Base-by-base conservation (phyloP, 2,113 vertebrate species). In the Diadophis punctatus region DNA sequence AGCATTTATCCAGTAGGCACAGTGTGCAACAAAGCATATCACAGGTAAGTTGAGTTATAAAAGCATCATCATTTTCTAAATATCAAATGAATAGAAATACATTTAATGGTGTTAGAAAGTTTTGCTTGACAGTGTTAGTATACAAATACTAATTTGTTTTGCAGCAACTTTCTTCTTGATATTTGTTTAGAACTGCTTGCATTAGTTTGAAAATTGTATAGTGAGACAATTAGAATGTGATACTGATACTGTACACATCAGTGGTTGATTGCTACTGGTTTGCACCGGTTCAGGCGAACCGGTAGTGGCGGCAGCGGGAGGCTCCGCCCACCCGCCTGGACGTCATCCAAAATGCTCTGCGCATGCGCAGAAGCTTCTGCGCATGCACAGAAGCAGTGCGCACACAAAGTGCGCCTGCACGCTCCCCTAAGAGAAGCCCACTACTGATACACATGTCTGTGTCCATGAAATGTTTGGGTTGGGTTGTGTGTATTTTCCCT, bases 1-100 rank as follows among this genome's bases (percentile, higher is more conserved):
- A 99, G 99, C 99, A 99, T 96, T 97, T 99, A 94, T 99, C 99
- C 96, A 99, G 99, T 96, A 98, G 98, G 96, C 99, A 99, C 97
- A 99, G 98, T 96, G 99, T 99, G 94, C 99, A 99, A 96, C 99
- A 99, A 97, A 99, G 98, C 97, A 99, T 98, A 89, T 98, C 98
- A 92, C 99, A 99, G 99, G 99, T 99, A 98, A 96, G 95, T 85
- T 55, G 23, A 90, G 14, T 5, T 90, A 88, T 46, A 53, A 88
- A 80, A 60, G 8, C 25, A 23, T n/a, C 34, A 22, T 80, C 49
- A 34, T 20, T 89, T 88, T 89, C 16, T 84, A 52, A 49, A 25
- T n/a, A 6, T 93, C 34, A 94, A 90, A 10, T 90, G 7, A 90
- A 25, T 91, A 30, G 43, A 60, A 90, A 63, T 56, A 63, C 16